phyloP scores from a whole-genome alignment of 2,888 invertebrate species.

The Desoria tigrina region DNA sequence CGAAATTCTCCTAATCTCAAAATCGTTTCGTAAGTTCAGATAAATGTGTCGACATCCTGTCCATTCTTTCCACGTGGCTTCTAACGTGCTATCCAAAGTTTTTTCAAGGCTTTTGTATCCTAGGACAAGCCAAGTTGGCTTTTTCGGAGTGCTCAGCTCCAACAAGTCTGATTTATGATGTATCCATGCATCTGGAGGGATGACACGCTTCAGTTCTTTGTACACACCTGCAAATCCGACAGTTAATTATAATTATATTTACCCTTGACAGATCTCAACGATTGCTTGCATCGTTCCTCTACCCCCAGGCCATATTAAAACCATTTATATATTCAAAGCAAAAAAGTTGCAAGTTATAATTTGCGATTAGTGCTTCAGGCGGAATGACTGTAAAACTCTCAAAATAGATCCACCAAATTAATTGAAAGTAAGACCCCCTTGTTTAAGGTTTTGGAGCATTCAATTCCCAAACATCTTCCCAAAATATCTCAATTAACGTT shows the following conservation, averaged over 20 bases:
- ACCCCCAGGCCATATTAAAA: neutral
- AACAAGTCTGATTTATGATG: conserved; percentile 25
- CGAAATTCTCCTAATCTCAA: conserved; percentile 57
- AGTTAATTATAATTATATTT: no score
- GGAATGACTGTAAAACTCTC: no score
- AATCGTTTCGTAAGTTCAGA: conserved; percentile 57
- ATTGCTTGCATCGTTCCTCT: no score
- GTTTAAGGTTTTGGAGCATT: no score
- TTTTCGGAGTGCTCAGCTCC: neutral
- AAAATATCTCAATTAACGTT: no score
- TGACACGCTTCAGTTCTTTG: conserved; percentile 56
- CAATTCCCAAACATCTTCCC: no score
- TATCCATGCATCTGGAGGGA: conserved; percentile 55
- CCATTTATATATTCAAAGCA: no score
- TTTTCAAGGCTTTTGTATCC: conserved; percentile 58
- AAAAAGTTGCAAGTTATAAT: neutral
- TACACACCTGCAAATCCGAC: conserved; percentile 56
- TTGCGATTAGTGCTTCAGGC: no score
- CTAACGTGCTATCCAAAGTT: conserved; percentile 55
- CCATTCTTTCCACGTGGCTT: conserved; percentile 59
- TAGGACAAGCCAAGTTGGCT: conserved; percentile 54
- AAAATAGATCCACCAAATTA: no score
- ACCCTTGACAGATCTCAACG: no score
- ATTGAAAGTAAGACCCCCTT: no score
- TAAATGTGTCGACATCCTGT: conserved; percentile 57